These are phyloP conservation scores for Zaprionus taronus DNA, from an alignment of 1,140 invertebrate genomes.

Conservation along the genomic window DNA sequence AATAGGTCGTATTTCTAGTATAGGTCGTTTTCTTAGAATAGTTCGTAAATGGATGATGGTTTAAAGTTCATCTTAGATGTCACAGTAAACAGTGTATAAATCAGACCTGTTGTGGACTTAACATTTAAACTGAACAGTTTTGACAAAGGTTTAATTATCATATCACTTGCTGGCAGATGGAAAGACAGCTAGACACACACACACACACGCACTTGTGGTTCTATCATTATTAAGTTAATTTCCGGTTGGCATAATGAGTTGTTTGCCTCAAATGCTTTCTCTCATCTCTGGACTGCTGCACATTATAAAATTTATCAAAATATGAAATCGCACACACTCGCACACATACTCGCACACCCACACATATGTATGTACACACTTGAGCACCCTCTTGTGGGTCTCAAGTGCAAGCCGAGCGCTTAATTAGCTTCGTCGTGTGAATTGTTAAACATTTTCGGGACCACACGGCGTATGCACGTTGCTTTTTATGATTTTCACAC, in stretches of 20 bases:
- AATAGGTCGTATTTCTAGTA: no score
- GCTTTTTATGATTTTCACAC: constrained; percentile 81
- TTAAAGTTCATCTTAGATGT: no score
- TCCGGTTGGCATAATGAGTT: constrained; percentile 58
- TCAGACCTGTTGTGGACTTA: background rate
- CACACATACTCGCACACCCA: constrained; percentile 12
- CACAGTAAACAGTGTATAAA: background rate
- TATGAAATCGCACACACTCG: constrained; percentile 67
- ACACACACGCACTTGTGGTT: background rate
- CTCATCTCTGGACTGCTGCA: constrained; percentile 48
- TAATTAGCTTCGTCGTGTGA: constrained; percentile 77
- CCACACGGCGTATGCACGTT: constrained; percentile 67
- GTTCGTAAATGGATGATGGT: no score
- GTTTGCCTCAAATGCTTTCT: constrained; percentile 39
- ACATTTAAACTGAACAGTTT: background rate
- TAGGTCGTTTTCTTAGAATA: no score
- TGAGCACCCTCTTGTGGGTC: constrained; percentile 41
- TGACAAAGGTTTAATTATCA: background rate
- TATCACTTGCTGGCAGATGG: background rate
- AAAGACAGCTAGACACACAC: background rate
- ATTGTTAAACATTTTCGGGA: constrained; percentile 77
- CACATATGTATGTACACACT: background rate
- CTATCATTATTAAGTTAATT: constrained; percentile 71
- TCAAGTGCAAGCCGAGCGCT: constrained; percentile 65
- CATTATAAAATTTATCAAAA: constrained; percentile 78